phyloP scores from a whole-genome alignment of 2,797 vertebrate species.

The Scleropages formosus region DNA sequence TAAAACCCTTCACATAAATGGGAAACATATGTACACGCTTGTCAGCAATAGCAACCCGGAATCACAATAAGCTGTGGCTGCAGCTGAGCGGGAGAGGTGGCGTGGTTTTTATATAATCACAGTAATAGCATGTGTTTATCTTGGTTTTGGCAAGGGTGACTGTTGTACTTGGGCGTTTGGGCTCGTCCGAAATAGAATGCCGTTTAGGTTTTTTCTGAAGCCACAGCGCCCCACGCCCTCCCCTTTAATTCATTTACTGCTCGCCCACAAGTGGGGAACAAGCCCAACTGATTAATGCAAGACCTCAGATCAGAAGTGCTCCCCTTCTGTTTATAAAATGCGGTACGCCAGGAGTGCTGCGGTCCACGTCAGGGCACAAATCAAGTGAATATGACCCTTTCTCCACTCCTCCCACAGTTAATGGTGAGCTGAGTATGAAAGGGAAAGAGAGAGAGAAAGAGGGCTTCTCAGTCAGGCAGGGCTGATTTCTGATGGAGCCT shows the following conservation, averaged over 20 bases:
- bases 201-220: conserved; percentile 63
- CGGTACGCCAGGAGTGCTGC: conserved; percentile 42
- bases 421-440: conserved; percentile 6
- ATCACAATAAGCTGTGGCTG: conserved; percentile 76
- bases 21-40: conserved; percentile 84
- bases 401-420: conserved; percentile 9
- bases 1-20: conserved; percentile 62
- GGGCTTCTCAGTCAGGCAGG: conserved; percentile 9
- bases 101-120: conserved; percentile 79
- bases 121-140: conserved; percentile 85
- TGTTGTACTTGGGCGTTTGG: conserved; percentile 76
- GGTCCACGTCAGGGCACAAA: conserved; percentile 38
- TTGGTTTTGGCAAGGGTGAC: conserved; percentile 79
- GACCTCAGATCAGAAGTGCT: conserved; percentile 65
- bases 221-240: conserved; percentile 74
- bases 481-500: neutral
- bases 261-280: conserved; percentile 73
- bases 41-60: conserved; percentile 74
- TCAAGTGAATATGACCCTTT: conserved; percentile 39
- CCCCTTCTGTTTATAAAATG: conserved; percentile 68
- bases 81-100: conserved; percentile 53
- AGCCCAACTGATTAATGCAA: conserved; percentile 77
- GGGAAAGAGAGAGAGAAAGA: neutral
- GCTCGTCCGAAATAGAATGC: conserved; percentile 80
- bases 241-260: conserved; percentile 67